Base-by-base conservation (phyloP, 64 coral and sea anemone genomes). In the Pocillopora damicornis region DNA sequence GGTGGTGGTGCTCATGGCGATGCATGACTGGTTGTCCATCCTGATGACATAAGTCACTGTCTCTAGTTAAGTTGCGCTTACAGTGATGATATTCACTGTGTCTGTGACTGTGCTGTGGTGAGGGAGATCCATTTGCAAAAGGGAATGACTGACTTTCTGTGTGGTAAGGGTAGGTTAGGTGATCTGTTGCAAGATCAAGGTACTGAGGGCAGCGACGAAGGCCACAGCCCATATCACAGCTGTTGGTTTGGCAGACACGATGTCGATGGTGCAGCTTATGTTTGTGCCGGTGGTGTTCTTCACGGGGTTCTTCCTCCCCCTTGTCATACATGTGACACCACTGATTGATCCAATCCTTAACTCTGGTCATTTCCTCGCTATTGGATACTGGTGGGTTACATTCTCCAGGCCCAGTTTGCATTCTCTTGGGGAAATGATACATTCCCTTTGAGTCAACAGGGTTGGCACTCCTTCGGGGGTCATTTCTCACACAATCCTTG, bases 361-460 rank as follows among this genome's bases (percentile, higher is more conserved):
- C 94, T 73, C 83, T 79, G 59, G 59, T 86, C 88, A 96, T 80
- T n/a, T 96, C 90, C 15, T 58, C 60, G 11, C 83, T 80, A 15
- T 87, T 72, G 17, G 82, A 71, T 57, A 63, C 25, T 34, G 83
- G 74, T 17, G 94, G 94, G 34, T 90, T 78, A 74, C 94, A 90
- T 51, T 96, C 94, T 15, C 94, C 94, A 5, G 94, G 94, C 13
- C 94, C 94, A 67, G 94, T 96, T 71, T 96, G 94, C 86, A 90
- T 76, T 66, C 94, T 83, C 65, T 96, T 96, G 4, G 94, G 94
- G 72, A 88, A 96, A 20, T 85, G 81, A 73, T 96, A 96, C 80
- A 69, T 60, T 15, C 76, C 88, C 60, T 74, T 88, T 36, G 76
- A 66, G 23, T 89, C 74, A 35, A 75, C 76, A 22, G 87, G 73